Conservation (phyloP, 2,113 vertebrate genomes). For the Mirounga angustirostris region DNA sequence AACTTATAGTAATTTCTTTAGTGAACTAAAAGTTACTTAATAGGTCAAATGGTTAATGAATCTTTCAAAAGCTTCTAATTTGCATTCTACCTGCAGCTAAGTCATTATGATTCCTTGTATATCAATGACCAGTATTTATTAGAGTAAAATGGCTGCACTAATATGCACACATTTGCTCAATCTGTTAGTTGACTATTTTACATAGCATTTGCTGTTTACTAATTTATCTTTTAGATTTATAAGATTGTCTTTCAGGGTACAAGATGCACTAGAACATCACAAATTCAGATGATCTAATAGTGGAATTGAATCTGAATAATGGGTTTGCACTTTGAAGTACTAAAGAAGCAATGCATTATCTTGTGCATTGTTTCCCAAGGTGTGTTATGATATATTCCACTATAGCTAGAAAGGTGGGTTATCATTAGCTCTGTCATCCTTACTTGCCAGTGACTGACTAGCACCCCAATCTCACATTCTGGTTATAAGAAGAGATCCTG, state of each 20-base stretch:
- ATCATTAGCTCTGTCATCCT: background rate
- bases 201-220: background rate
- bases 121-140: background rate
- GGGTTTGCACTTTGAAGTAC: background rate
- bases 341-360: background rate
- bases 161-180: background rate
- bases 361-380: background rate
- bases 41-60: slow-evolving; percentile 38
- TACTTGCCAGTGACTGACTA: background rate
- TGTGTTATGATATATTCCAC: background rate
- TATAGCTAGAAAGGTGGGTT: background rate
- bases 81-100: background rate
- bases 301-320: background rate
- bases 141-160: background rate
- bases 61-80: slow-evolving; percentile 54
- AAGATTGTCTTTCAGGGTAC: too few relatives aligned
- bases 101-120: slow-evolving; percentile 19
- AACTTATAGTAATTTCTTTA: background rate
- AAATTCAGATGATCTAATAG: background rate
- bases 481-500: background rate
- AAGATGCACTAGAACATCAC: background rate
- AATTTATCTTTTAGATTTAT: background rate
- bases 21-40: slow-evolving; percentile 21
- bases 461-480: background rate
- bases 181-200: slow-evolving; percentile 38